A percentile compares a stretch with the other conserved stretches of the same genome.
phyloP scores from a whole-genome alignment of 2,888 invertebrate genomes.

The Acleris holmiana region DNA sequence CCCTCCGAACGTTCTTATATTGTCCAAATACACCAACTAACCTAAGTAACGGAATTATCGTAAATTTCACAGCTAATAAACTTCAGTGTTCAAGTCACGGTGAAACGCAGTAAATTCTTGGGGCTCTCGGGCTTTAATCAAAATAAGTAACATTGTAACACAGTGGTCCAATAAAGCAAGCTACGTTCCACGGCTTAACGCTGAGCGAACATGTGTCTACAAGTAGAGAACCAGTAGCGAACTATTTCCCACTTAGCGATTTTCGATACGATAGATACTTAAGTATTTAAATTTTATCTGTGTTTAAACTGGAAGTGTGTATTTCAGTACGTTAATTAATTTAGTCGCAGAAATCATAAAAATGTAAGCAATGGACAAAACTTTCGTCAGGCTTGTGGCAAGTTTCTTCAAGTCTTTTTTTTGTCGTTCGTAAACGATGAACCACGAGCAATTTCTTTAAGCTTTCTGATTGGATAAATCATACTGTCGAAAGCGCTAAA shows the following conservation, averaged over 20 bases:
- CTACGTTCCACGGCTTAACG: constrained; percentile 14
- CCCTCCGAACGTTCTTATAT: too few relatives aligned
- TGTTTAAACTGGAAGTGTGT: too few relatives aligned
- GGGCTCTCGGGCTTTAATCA: constrained; percentile 17
- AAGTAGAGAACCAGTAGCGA: not conserved
- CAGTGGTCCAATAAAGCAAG: constrained; percentile 18
- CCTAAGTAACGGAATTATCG: not conserved
- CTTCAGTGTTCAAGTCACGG: constrained; percentile 1
- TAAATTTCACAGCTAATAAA: constrained; percentile 25
- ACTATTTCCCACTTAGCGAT: constrained; percentile 1
- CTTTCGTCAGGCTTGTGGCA: too few relatives aligned
- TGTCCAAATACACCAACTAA: not conserved
- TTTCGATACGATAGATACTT: not conserved
- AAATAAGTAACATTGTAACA: constrained; percentile 28
- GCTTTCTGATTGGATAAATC: too few relatives aligned
- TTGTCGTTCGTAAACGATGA: too few relatives aligned
- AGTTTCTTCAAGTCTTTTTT: too few relatives aligned
- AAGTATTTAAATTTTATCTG: too few relatives aligned
- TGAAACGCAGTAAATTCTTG: constrained; percentile 23
- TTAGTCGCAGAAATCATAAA: too few relatives aligned
- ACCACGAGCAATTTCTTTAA: too few relatives aligned
- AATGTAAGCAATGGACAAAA: too few relatives aligned
- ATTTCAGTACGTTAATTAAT: too few relatives aligned
- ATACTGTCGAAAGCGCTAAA: too few relatives aligned
- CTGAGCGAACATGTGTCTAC: constrained; percentile 13